Evolutionary conservation across 1,140 invertebrate species (phyloP).

Genomic region (Hormaphis cornu): DNA sequence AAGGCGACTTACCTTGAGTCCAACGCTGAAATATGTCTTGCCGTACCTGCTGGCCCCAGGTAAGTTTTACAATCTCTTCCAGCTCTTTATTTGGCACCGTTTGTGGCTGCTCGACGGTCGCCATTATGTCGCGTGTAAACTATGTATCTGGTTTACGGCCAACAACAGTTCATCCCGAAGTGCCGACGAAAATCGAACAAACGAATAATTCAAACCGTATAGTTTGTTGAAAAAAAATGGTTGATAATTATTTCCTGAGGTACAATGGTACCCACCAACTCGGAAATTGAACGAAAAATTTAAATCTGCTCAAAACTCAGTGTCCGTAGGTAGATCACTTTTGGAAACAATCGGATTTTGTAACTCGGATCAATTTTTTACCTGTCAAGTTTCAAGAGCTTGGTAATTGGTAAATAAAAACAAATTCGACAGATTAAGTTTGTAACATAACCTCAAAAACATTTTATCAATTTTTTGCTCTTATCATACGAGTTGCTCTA

Average conservation of each 20-base stretch:
- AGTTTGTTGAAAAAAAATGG: too few relatives aligned
- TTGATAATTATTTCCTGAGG: too few relatives aligned
- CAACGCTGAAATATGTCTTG: constrained; percentile 78
- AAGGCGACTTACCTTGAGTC: constrained; percentile 62
- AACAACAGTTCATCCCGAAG: not conserved
- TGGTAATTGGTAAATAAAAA: too few relatives aligned
- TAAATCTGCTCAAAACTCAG: too few relatives aligned
- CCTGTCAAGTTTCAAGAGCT: too few relatives aligned
- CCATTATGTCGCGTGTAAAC: constrained; percentile 3
- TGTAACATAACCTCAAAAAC: not conserved
- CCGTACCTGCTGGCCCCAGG: constrained; percentile 74
- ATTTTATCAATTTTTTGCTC: not conserved
- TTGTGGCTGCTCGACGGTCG: not conserved
- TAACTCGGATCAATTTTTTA: too few relatives aligned
- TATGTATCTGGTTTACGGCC: not conserved
- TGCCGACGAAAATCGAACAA: not conserved
- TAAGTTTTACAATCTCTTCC: constrained; percentile 53
- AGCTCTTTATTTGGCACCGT: constrained; percentile 2
- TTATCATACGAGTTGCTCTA: too few relatives aligned
- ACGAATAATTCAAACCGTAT: not conserved
- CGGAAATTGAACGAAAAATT: too few relatives aligned
- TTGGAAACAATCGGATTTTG: too few relatives aligned
- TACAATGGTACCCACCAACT: too few relatives aligned
- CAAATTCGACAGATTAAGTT: constrained; percentile 1
- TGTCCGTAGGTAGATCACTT: too few relatives aligned